Conservation (phyloP, 2,113 vertebrate species). For the Hymenochirus boettgeri region DNA sequence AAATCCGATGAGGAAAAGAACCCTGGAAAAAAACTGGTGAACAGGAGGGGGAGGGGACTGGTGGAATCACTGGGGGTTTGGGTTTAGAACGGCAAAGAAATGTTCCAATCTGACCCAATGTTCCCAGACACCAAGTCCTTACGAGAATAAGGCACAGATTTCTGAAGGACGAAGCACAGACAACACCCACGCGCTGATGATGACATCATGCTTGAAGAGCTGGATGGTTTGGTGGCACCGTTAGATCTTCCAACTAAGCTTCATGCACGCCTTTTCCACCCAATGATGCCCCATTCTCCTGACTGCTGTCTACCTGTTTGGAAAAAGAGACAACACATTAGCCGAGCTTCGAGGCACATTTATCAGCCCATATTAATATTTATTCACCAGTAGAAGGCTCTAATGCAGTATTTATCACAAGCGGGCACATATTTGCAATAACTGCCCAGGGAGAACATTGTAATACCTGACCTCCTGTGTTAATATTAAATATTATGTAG, state of each 20-base stretch:
- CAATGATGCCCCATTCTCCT: constrained; percentile 63
- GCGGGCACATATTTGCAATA: too few species aligned
- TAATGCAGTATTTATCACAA: too few species aligned
- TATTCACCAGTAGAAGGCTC: too few species aligned
- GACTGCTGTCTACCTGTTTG: constrained; percentile 69
- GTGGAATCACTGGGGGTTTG: constrained; percentile 74
- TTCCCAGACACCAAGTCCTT: constrained; percentile 77
- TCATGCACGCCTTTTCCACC: constrained; percentile 65
- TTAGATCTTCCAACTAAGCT: constrained; percentile 62
- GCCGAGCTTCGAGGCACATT: too few species aligned
- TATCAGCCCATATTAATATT: too few species aligned
- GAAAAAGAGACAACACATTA: too few species aligned
- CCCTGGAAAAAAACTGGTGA: constrained; percentile 70
- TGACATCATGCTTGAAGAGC: constrained; percentile 77
- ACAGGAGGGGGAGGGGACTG: constrained; percentile 63
- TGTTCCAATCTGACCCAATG: constrained; percentile 78
- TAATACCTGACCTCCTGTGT: too few species aligned
- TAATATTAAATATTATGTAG: too few species aligned
- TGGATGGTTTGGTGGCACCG: constrained; percentile 71
- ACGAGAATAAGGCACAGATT: constrained; percentile 78
- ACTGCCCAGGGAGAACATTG: too few species aligned
- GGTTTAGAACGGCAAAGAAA: constrained; percentile 72
- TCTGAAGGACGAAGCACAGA: constrained; percentile 79
- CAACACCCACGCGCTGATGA: constrained; percentile 68
- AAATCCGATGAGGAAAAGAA: constrained; percentile 86